Conservation (phyloP, 2,888 invertebrate species). For the Hirudinaria manillensis region DNA sequence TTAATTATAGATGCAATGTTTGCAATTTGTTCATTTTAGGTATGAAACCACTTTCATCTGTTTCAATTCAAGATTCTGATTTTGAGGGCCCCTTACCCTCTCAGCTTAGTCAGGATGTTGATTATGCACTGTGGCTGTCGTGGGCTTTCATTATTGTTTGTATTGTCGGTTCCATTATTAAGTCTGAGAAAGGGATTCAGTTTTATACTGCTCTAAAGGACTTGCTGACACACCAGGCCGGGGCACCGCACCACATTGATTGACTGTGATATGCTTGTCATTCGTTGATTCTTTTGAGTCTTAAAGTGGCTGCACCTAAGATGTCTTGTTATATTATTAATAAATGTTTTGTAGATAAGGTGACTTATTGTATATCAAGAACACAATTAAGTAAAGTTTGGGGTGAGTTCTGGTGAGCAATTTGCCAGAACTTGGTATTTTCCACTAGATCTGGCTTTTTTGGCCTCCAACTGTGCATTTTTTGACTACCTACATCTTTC, state of each 20-base stretch:
- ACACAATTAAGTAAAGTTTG: no score
- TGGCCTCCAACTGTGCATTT: no score
- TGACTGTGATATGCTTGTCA: neutral
- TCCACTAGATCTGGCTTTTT: no score
- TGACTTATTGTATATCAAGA: no score
- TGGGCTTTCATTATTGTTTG: constrained; percentile 74
- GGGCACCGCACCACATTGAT: constrained; percentile 35
- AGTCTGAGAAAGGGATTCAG: constrained; percentile 29
- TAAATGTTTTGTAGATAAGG: constrained; percentile 11
- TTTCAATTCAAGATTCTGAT: constrained; percentile 45
- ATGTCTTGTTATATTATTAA: neutral
- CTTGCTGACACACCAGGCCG: constrained; percentile 34
- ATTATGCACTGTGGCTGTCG: constrained; percentile 73
- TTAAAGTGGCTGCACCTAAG: neutral
- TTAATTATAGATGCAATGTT: neutral
- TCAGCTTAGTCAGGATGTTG: constrained; percentile 69
- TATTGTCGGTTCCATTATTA: constrained; percentile 15
- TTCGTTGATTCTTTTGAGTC: no score
- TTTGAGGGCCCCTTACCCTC: constrained; percentile 69
- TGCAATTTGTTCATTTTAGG: constrained; percentile 32
- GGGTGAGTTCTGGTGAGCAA: no score
- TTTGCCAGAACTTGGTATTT: no score
- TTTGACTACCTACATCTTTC: no score
- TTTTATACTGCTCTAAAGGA: constrained; percentile 31
- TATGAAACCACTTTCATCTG: constrained; percentile 33